Percentiles rank a stretch among this genome's conserved stretches.
Conservation (phyloP, 2,113 vertebrate species). For the Sebastes schlegelii region DNA sequence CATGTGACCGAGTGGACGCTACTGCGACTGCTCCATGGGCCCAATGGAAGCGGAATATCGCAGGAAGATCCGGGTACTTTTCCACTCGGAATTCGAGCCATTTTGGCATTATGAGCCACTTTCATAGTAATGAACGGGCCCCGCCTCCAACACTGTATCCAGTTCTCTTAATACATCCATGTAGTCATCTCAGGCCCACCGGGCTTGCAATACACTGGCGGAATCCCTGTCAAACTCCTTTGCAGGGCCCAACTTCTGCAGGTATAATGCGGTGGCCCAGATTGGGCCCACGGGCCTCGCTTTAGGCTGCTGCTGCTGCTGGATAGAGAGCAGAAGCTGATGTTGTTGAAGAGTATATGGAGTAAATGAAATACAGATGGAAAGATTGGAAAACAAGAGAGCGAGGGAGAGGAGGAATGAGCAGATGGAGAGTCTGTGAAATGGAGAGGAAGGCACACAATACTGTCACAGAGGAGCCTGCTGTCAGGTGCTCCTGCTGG, state of each 20-base stretch:
- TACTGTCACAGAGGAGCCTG: slow-evolving; percentile 38
- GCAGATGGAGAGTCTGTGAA: slow-evolving; percentile 59
- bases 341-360: slow-evolving; percentile 28
- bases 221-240: slow-evolving; percentile 23
- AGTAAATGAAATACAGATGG: slow-evolving; percentile 37
- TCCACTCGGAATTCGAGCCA: too few species aligned
- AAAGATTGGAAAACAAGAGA: slow-evolving; percentile 20
- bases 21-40: too few species aligned
- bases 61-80: too few species aligned
- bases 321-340: slow-evolving; percentile 41
- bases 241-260: slow-evolving; percentile 28
- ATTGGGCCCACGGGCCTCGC: slow-evolving; percentile 37
- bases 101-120: too few species aligned
- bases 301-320: slow-evolving; percentile 37
- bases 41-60: too few species aligned
- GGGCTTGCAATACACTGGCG: too few species aligned
- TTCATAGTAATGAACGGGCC: too few species aligned
- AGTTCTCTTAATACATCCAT: too few species aligned
- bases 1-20: too few species aligned
- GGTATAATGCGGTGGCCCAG: slow-evolving; percentile 40
- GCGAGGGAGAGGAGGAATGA: not conserved
- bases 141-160: too few species aligned
- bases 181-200: too few species aligned
- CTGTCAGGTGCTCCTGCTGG: slow-evolving; percentile 63
- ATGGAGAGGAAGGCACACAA: slow-evolving; percentile 43